Base-by-base conservation (phyloP, 2,113 vertebrate genomes). In the Meleagris gallopavo region DNA sequence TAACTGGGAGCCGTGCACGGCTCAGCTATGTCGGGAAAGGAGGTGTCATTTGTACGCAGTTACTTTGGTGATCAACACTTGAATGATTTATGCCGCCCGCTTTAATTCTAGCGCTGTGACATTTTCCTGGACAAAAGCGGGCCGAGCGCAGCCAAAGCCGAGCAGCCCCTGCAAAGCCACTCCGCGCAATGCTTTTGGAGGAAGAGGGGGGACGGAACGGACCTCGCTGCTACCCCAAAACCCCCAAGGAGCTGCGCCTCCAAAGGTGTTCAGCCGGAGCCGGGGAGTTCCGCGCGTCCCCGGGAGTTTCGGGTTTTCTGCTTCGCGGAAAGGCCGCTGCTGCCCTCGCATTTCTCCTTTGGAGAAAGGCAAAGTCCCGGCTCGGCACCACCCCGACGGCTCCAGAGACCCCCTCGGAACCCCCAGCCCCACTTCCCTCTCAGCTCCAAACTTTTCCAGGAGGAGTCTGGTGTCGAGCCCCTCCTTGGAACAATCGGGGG, bases 21-120 rank as follows among this genome's bases (percentile, higher is more conserved):
- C 85, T 97, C 95, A 96, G 93, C 91, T 96, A 88, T 93, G 96
- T 93, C 48, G 48, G 93, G 95, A 81, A 93, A 95, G 95, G 89
- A 97, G 97, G 97, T 97, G 97, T 97, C 96, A 96, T 96, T 97
- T 97, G 97, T 97, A 97, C 91, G 84, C 96, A 97, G 97, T 97
- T 95, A 97, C 95, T 97, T 97, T 92, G 95, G 96, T 96, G 94
- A 97, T 97, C 96, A 97, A 97, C 97, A 97, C 97, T 95, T 89
- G 89, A 82, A 86, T 97, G 96, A 97, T 97, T 96, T 96, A 97
- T 94, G 91, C 84, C 55, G 32, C 74, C 62, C 82, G 80, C 94
- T 97, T 97, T 97, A 95, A 97, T 97, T 97, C 95, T 96, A 96
- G 88, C 95, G 95, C 94, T 64, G 66, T 97, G 97, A 97, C 97